Evolutionary conservation across 1,140 invertebrate species (phyloP).

Genomic region (Oedothorax gibbosus): DNA sequence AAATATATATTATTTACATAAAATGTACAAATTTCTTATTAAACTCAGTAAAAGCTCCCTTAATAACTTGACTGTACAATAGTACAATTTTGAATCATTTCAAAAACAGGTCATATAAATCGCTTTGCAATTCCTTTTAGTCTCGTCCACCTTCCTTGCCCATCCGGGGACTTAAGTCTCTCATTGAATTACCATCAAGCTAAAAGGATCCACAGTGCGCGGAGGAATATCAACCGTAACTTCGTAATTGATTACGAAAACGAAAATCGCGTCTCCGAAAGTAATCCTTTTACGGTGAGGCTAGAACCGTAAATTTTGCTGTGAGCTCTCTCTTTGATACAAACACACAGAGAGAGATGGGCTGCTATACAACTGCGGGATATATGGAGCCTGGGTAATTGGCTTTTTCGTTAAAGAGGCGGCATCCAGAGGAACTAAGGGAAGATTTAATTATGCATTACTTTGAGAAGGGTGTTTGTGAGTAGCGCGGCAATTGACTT

Average conservation of each 20-base stretch:
- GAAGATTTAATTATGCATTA: conserved; percentile 42
- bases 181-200: conserved; percentile 30
- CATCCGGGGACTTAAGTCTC: neutral
- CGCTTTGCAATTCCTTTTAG: too few species aligned
- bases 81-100: too few species aligned
- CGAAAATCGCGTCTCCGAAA: conserved; percentile 27
- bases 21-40: too few species aligned
- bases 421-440: neutral
- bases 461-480: neutral
- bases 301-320: conserved; percentile 30
- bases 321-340: neutral
- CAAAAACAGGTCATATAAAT: too few species aligned
- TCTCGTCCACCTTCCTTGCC: conserved; percentile 4
- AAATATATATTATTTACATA: too few species aligned
- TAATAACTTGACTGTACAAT: too few species aligned
- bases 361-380: neutral
- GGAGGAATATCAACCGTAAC: conserved; percentile 36
- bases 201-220: conserved; percentile 28
- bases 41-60: too few species aligned
- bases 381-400: conserved; percentile 2
- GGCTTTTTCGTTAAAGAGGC: conserved; percentile 44
- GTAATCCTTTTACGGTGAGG: conserved; percentile 45
- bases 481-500: neutral
- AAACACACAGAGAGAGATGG: neutral
- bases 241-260: conserved; percentile 51